phyloP scores from a whole-genome alignment of 1,140 invertebrate genomes.

The Drosophila kohkoa region DNA sequence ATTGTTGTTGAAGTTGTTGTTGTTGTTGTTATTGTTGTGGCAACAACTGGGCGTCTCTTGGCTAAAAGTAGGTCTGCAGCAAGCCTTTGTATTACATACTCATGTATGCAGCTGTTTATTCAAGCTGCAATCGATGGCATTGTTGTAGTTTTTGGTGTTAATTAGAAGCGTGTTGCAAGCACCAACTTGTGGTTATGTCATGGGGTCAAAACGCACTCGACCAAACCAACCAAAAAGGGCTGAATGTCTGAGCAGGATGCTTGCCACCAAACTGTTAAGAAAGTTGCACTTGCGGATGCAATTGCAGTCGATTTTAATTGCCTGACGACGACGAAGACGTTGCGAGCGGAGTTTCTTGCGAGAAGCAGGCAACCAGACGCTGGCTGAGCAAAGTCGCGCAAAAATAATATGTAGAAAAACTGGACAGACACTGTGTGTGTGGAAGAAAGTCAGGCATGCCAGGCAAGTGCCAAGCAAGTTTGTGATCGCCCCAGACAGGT shows the following conservation, averaged over 20 bases:
- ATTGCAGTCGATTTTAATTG: slow-evolving; percentile 63
- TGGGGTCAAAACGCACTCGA: slow-evolving; percentile 12
- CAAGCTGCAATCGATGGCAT: background rate
- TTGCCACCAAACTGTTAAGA: slow-evolving; percentile 54
- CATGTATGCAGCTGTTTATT: slow-evolving; percentile 17
- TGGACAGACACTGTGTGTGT: slow-evolving; percentile 60
- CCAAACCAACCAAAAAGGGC: background rate
- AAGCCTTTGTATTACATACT: slow-evolving; percentile 36
- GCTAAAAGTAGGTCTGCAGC: slow-evolving; percentile 48
- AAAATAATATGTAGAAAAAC: slow-evolving; percentile 74
- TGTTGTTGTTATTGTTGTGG: slow-evolving; percentile 12
- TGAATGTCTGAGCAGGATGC: slow-evolving; percentile 57
- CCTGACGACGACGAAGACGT: slow-evolving; percentile 10
- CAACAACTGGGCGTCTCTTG: slow-evolving; percentile 27
- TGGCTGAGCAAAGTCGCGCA: slow-evolving; percentile 56
- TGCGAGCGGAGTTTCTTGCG: slow-evolving; percentile 28
- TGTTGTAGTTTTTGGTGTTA: slow-evolving; percentile 26
- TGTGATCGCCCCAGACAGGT: slow-evolving; percentile 43
- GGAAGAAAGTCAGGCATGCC: slow-evolving; percentile 71
- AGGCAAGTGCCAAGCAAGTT: slow-evolving; percentile 52
- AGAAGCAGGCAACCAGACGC: slow-evolving; percentile 47
- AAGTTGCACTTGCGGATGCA: slow-evolving; percentile 69
- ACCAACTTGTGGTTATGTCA: slow-evolving; percentile 11
- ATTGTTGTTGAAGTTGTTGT: background rate
- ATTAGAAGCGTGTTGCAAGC: slow-evolving; percentile 52